phyloP scores from a whole-genome alignment of 2,797 vertebrate genomes.

The Enteromius argenteus region DNA sequence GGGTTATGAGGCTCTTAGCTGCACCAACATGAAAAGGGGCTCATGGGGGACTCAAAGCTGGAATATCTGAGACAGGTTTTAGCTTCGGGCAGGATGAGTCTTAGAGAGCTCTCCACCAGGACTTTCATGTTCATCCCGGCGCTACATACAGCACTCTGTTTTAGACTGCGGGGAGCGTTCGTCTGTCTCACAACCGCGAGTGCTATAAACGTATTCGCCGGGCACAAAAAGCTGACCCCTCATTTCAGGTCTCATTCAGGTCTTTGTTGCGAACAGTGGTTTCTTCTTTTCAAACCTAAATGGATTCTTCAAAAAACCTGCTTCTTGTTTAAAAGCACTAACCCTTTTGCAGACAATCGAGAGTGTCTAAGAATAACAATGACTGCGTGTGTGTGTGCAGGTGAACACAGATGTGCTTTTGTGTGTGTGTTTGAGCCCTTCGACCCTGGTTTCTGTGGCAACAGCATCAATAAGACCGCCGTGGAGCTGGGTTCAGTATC shows the following conservation, averaged over 20 bases:
- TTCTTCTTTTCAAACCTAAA: slow-evolving; percentile 29
- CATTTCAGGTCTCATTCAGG: slow-evolving; percentile 23
- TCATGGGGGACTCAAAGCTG: slow-evolving; percentile 51
- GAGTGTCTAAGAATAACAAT: slow-evolving; percentile 63
- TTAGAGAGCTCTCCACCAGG: slow-evolving; percentile 38
- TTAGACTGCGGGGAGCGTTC: not conserved
- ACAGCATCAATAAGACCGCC: slow-evolving; percentile 54
- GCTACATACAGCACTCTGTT: slow-evolving; percentile 21
- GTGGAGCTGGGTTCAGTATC: slow-evolving; percentile 32
- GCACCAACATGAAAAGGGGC: slow-evolving; percentile 74
- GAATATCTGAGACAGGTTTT: slow-evolving; percentile 69
- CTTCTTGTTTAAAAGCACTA: slow-evolving; percentile 50
- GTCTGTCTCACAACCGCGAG: not conserved
- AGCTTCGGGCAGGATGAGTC: slow-evolving; percentile 45
- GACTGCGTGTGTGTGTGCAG: slow-evolving; percentile 49
- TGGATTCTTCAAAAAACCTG: slow-evolving; percentile 27
- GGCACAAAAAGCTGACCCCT: slow-evolving; percentile 37
- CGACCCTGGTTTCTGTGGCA: slow-evolving; percentile 57
- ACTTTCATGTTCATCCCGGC: slow-evolving; percentile 29
- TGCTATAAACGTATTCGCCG: not conserved
- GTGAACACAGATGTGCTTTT: slow-evolving; percentile 13
- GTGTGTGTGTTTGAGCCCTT: slow-evolving; percentile 54
- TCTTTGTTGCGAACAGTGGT: slow-evolving; percentile 10
- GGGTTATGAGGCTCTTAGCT: slow-evolving; percentile 68
- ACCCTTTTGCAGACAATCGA: slow-evolving; percentile 60